Conservation (phyloP, 1,140 invertebrate genomes). For the Bradysia coprophila region DNA sequence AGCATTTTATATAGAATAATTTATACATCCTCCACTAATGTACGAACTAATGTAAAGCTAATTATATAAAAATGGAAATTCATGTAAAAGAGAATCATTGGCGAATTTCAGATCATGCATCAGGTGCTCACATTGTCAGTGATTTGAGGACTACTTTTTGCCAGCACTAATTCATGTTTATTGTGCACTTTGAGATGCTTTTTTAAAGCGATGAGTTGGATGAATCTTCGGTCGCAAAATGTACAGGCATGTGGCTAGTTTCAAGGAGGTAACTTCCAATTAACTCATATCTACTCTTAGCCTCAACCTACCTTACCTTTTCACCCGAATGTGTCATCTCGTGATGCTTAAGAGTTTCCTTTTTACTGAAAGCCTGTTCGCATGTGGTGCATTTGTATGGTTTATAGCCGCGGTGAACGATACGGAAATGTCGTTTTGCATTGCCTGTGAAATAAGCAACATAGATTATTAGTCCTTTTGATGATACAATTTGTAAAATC, state of each 20-base stretch:
- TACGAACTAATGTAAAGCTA: too few relatives aligned
- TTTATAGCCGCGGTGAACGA: not conserved
- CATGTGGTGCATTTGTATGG: not conserved
- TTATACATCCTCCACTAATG: too few relatives aligned
- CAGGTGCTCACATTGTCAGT: too few relatives aligned
- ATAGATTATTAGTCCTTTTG: not conserved
- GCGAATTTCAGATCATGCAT: too few relatives aligned
- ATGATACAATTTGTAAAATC: not conserved
- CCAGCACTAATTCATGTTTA: too few relatives aligned
- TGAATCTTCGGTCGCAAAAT: not conserved
- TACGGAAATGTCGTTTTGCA: not conserved
- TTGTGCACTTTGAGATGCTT: not conserved
- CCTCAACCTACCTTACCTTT: too few relatives aligned
- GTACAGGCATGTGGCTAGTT: not conserved
- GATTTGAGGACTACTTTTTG: too few relatives aligned
- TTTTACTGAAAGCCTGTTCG: not conserved
- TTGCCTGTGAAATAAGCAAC: not conserved
- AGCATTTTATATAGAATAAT: too few relatives aligned
- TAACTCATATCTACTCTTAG: too few relatives aligned
- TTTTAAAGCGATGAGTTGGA: not conserved
- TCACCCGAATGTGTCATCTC: not conserved
- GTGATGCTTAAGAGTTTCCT: not conserved
- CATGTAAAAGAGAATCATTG: too few relatives aligned
- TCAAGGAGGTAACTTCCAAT: too few relatives aligned
- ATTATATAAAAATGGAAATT: too few relatives aligned